These are phyloP conservation scores for Escarpia spicata DNA, from an alignment of 2,888 invertebrate genomes.

Conservation along the genomic window DNA sequence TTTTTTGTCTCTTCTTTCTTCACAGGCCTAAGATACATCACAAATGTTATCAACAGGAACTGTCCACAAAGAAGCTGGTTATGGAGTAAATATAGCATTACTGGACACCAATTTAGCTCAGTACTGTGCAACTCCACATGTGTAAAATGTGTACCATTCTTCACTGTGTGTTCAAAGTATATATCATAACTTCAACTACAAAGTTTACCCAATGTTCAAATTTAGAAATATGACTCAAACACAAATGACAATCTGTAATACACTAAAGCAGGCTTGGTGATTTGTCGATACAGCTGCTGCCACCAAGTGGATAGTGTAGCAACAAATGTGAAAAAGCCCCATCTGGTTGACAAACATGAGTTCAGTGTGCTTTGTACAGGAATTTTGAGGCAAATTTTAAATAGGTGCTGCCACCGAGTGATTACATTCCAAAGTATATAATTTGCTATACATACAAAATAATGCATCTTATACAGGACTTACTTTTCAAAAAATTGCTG, in stretches of 20 bases:
- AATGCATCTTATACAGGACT: too few relatives aligned
- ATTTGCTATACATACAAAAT: too few relatives aligned
- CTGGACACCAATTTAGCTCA: not conserved
- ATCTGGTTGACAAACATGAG: not conserved
- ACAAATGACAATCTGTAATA: not conserved
- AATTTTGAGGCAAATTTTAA: not conserved
- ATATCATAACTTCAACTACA: not conserved
- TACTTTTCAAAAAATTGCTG: too few relatives aligned
- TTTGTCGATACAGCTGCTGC: not conserved
- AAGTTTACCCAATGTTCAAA: not conserved
- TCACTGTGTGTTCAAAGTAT: not conserved
- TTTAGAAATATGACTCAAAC: not conserved
- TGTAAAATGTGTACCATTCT: not conserved
- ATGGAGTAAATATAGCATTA: not conserved
- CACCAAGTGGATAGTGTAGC: not conserved
- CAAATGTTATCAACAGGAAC: too few relatives aligned
- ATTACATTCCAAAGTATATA: not conserved
- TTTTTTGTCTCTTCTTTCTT: too few relatives aligned
- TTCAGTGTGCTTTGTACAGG: not conserved
- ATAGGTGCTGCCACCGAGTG: not conserved
- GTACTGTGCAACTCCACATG: not conserved
- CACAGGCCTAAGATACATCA: too few relatives aligned
- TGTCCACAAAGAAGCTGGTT: too few relatives aligned
- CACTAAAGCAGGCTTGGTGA: not conserved
- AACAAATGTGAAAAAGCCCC: not conserved